Evolutionary conservation across 2,113 vertebrate species (phyloP).

Genomic region (Pyxicephalus adspersus): DNA sequence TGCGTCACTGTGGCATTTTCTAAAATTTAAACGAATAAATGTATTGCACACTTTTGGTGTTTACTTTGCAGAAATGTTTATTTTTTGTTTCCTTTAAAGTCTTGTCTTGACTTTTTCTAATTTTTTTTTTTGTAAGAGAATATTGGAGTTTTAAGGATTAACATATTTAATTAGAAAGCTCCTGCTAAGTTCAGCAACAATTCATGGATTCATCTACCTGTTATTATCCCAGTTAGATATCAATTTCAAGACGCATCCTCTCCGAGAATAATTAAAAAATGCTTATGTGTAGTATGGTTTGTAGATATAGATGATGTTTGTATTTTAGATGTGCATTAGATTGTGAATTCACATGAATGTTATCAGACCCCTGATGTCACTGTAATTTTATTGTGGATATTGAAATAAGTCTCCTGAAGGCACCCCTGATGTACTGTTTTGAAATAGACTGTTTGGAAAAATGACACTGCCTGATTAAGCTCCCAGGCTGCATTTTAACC

Average conservation of each 20-base stretch:
- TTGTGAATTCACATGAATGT: conserved; percentile 10
- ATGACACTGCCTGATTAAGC: conserved; percentile 30
- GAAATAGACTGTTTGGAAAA: conserved; percentile 5
- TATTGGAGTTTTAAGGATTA: conserved; percentile 48
- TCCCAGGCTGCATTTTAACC: conserved; percentile 35
- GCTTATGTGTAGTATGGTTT: conserved; percentile 33
- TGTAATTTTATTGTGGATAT: conserved; percentile 40
- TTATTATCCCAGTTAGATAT: conserved; percentile 54
- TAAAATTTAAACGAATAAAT: neutral
- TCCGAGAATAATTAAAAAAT: conserved; percentile 52
- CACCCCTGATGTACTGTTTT: conserved; percentile 24
- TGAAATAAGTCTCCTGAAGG: conserved; percentile 31
- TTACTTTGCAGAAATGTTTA: neutral
- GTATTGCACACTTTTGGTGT: neutral
- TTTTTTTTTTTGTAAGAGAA: conserved; percentile 1
- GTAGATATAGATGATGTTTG: neutral
- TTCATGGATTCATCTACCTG: conserved; percentile 17
- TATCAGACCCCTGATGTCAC: conserved; percentile 45
- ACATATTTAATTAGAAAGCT: conserved; percentile 45
- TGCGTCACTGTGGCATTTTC: neutral
- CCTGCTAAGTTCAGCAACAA: conserved; percentile 18
- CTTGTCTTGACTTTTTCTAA: neutral
- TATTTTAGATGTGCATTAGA: conserved; percentile 25
- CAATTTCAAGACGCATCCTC: conserved; percentile 37
- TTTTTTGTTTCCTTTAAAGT: neutral